Base-by-base conservation (phyloP, 2,888 invertebrate species). In the Mystacides longicornis region DNA sequence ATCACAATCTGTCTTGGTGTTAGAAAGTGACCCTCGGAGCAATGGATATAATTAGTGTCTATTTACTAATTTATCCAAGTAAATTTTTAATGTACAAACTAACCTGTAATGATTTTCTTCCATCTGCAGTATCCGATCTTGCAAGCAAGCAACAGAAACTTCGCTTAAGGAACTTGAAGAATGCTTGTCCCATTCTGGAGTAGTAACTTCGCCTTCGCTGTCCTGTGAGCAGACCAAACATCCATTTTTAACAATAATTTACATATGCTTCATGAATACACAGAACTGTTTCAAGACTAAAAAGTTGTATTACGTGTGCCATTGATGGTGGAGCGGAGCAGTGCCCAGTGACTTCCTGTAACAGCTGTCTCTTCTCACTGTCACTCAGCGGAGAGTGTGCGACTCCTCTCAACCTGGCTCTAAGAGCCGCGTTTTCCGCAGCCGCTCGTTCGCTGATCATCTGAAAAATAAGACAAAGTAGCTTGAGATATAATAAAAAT, bases 61-160 rank as follows among this genome's bases (percentile, higher is more conserved):
- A n/a, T n/a, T n/a, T n/a, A n/a, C n/a, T n/a, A n/a, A n/a, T n/a
- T n/a, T n/a, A n/a, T n/a, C n/a, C n/a, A n/a, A n/a, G n/a, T n/a
- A n/a, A n/a, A n/a, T n/a, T n/a, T n/a, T 27, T 7, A 27, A 11
- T 7, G 5, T 5, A 27, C 27, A 27, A 27, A 46, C 51, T 51
- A 58, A 82, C 83, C 83, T 83, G 67, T 89, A 87, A 67, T 92
- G 90, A 18, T 89, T 90, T 70, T 92, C 92, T 69, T 92, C 91
- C 91, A 92, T 93, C 73, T 93, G 91, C 69, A 91, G 81, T 65
- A 95, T 93, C 67, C 93, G 84, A 69, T 95, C 95, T 73, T 95
- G 95, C 60, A 93, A 79, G 69, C 93, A 93, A 19, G 93, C 93
- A 60, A 95, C 92, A 2, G 90, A 89, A 55, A 93, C 86, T 73